A percentile compares a stretch with the other conserved stretches of the same genome.
phyloP scores from a whole-genome alignment of 2,113 vertebrate genomes.

The Aspiorhynchus laticeps region DNA sequence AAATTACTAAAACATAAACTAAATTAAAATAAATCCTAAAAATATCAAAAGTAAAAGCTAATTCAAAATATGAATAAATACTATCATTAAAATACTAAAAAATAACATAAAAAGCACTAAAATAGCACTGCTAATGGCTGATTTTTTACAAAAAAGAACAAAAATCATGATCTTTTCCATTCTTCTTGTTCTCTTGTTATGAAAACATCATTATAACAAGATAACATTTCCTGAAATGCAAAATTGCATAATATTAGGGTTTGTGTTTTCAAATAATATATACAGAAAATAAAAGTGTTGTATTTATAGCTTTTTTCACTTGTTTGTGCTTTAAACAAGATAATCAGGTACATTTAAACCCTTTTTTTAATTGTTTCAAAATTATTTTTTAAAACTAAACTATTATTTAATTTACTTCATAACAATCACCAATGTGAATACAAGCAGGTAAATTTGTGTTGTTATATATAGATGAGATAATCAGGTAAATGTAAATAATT shows the following conservation, averaged over 20 bases:
- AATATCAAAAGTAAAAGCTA: background rate
- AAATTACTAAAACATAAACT: background rate
- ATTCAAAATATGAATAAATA: too few relatives aligned
- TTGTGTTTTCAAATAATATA: background rate
- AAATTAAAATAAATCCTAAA: background rate
- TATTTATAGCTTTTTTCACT: background rate
- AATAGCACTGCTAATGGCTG: background rate
- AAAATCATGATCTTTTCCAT: too few relatives aligned
- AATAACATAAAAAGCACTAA: background rate
- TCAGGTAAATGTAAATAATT: too few relatives aligned
- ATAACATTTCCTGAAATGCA: background rate
- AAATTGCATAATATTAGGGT: background rate
- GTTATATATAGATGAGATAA: too few relatives aligned
- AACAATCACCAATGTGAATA: too few relatives aligned
- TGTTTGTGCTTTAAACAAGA: background rate
- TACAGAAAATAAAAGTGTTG: background rate
- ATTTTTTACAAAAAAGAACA: background rate
- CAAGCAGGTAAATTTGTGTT: too few relatives aligned
- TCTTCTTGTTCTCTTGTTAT: too few relatives aligned
- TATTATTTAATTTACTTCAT: too few relatives aligned
- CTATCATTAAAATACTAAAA: background rate
- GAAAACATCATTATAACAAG: background rate
- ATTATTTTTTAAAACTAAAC: too few relatives aligned
- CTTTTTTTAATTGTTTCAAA: too few relatives aligned
- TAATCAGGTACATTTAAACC: background rate